phyloP scores from a whole-genome alignment of 1,140 invertebrate genomes.

The Orchestia grillus region DNA sequence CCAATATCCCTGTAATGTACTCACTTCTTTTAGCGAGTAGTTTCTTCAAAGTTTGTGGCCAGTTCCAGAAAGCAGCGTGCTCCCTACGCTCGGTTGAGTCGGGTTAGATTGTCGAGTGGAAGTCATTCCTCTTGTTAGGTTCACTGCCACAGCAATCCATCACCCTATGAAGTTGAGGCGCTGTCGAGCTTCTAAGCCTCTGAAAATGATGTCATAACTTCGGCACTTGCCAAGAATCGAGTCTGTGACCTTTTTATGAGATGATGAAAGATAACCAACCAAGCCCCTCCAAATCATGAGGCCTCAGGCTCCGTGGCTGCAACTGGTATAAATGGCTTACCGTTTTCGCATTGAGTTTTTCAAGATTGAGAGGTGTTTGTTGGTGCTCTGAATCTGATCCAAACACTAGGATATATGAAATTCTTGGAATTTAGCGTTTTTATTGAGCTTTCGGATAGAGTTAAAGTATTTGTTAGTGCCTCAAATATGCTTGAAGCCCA shows the following conservation, averaged over 20 bases:
- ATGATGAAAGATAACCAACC: conserved; percentile 13
- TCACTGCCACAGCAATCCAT: background rate
- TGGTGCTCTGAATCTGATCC: background rate
- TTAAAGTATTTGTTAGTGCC: too few species aligned
- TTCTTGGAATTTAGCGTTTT: background rate
- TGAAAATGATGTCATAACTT: conserved; percentile 35
- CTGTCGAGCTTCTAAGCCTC: conserved; percentile 29
- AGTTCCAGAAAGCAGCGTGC: background rate
- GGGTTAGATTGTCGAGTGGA: background rate
- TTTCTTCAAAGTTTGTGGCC: background rate
- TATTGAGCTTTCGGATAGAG: too few species aligned
- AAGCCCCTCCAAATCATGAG: background rate
- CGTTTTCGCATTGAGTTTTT: background rate
- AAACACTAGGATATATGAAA: background rate
- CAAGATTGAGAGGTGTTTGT: background rate
- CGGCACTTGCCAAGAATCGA: background rate
- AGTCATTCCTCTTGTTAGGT: conserved; percentile 32
- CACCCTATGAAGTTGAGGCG: conserved; percentile 16
- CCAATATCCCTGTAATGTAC: background rate
- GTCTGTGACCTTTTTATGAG: conserved; percentile 25
- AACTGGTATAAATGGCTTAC: background rate
- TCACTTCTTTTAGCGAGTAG: background rate
- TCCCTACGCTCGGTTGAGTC: background rate
- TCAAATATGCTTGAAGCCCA: too few species aligned
- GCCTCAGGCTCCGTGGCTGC: background rate